Evolutionary conservation across 2,797 vertebrate genomes (phyloP), one percentile per base, ranked within the genome.

Genomic region (Ataeniobius toweri): DNA sequence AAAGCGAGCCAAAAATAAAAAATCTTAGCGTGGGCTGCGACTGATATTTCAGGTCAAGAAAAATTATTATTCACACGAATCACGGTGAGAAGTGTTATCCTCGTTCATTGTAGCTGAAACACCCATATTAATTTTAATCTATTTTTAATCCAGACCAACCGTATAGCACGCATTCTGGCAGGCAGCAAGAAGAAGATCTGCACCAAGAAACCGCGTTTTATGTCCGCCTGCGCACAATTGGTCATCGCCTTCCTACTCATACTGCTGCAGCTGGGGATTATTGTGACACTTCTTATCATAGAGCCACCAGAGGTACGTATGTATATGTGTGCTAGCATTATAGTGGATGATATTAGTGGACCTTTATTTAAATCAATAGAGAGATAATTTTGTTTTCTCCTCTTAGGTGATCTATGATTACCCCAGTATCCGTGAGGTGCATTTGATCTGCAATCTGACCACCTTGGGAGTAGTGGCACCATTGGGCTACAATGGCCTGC

Each of bases 101-200:
- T 48, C 39, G 36, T 50, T 77, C 3, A 5, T 70, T 88, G 71
- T 63, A 76, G 83, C 79, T 65, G 75, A 89, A 80, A 75, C 78
- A 83, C 74, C 48, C 78, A 73, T 73, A 80, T 92, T 76, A 84
- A 48, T 70, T 85, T 83, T 88, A 79, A 85, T 92, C 83, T 93
- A 85, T 89, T 93, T 90, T 88, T 82, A 76, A 82, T 84, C 78
- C 88, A 95, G 94, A 95, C 94, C 88, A 95, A 95, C 87, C 98
- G 98, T 73, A 99, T 99, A n/a, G 98, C 98, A 0, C 95, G 98
- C 78, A 99, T 99, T 92, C 93, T 99, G 84, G 98, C 98, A 24
- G 98, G 98, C 83, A 99, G 98, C 94, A 99, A 99, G 92, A 99
- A 99, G 94, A 99, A 99, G 93, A 99, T 99, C 88, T 99, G 98